phyloP scores from a whole-genome alignment of 2,888 invertebrate genomes.

The Tryphoninae sp. region DNA sequence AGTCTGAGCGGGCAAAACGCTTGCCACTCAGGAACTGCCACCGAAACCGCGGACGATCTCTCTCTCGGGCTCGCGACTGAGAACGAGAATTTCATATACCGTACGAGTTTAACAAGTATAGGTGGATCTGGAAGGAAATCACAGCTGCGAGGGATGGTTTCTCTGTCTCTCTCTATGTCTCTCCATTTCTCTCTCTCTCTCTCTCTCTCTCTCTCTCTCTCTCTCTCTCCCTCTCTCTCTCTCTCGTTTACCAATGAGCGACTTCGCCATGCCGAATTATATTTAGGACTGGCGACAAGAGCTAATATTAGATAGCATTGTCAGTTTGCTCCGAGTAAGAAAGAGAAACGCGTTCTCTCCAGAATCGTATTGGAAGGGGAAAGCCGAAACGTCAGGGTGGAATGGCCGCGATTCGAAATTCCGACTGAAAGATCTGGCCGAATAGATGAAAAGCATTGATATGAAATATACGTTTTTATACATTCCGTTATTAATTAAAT shows the following conservation, averaged over 20 bases:
- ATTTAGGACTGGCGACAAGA: constrained; percentile 59
- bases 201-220: neutral
- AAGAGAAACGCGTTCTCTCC: constrained; percentile 30
- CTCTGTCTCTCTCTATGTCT: neutral
- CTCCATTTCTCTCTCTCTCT: neutral
- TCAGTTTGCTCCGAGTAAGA: constrained; percentile 44
- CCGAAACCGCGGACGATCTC: constrained; percentile 43
- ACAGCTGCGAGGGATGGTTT: constrained; percentile 44
- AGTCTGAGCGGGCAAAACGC: constrained; percentile 29
- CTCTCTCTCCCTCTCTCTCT: neutral
- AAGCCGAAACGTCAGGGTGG: constrained; percentile 26
- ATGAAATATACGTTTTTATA: neutral
- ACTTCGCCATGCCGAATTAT: constrained; percentile 47
- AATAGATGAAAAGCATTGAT: neutral
- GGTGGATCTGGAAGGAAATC: constrained; percentile 43
- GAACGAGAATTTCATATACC: neutral
- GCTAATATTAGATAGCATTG: constrained; percentile 63
- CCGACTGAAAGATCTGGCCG: constrained; percentile 2
- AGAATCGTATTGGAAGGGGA: constrained; percentile 42
- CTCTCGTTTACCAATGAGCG: neutral
- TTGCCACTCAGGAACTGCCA: constrained; percentile 37
- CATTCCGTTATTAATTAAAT: too few relatives aligned
- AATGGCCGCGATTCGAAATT: constrained; percentile 48
- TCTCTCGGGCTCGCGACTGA: constrained; percentile 12
- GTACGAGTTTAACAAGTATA: constrained; percentile 34